Evolutionary conservation across 2,888 invertebrate genomes (phyloP).

Genomic region (Acleris literana): DNA sequence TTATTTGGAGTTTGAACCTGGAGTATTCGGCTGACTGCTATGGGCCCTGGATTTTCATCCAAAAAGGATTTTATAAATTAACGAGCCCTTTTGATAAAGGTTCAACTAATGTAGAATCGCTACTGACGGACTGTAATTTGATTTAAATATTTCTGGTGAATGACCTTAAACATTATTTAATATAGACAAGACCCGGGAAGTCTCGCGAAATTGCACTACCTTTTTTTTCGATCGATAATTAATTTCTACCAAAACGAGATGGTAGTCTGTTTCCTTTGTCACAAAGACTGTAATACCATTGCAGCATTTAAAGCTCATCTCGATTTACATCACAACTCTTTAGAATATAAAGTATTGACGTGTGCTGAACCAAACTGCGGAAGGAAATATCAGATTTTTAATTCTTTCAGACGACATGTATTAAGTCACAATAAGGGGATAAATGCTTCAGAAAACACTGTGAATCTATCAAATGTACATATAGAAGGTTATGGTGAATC

Average conservation of each 20-base stretch:
- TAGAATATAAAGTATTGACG: background rate
- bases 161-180: background rate
- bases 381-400: constrained; percentile 8
- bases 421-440: background rate
- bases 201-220: background rate
- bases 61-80: constrained; percentile 29
- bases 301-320: constrained; percentile 2
- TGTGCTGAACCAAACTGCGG: constrained; percentile 5
- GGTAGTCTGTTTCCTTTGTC: constrained; percentile 6
- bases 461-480: background rate
- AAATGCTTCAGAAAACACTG: constrained; percentile 5
- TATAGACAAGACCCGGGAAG: background rate
- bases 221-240: background rate
- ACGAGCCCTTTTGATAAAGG: constrained; percentile 14
- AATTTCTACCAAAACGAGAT: background rate
- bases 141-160: background rate
- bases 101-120: constrained; percentile 17
- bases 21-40: constrained; percentile 23
- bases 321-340: constrained; percentile 7
- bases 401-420: constrained; percentile 11
- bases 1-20: constrained; percentile 24
- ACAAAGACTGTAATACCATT: constrained; percentile 2
- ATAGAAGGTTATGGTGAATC: background rate
- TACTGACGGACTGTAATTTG: constrained; percentile 25
- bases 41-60: constrained; percentile 27